Base-by-base conservation (phyloP, 2,888 invertebrate genomes). In the Napeogenes inachia region DNA sequence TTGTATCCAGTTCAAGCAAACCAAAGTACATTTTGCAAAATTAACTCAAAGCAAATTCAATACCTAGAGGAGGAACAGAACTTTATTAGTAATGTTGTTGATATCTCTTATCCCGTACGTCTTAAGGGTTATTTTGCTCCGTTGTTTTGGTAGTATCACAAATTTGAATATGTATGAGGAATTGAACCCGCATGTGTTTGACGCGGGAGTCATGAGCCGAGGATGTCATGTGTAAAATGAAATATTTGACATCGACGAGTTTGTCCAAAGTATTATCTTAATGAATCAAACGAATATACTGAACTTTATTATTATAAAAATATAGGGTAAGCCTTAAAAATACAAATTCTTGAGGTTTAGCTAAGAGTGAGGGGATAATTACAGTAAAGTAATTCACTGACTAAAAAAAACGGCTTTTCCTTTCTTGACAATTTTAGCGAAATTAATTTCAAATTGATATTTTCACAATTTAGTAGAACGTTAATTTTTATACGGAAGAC, bases 81-180 rank as follows among this genome's bases (percentile, higher is more conserved):
- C 50, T 60, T 58, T 42, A 53, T 66, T 59, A 50, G 45, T 55
- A 45, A 54, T 55, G 32, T 58, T 54, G 32, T 56, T 32, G 30
- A 47, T 62, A 58, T 54, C 8, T 46, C 59, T 58, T 66, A 62
- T 53, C 33, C 12, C 30, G 6, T 32, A 50, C 38, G 55, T 46
- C 57, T 62, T 65, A 66, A 59, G 57, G 65, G 47, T 64, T 54
- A 59, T 69, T 71, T 64, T 66, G 62, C 69, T 64, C 66, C 57
- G 67, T 66, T 65, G 66, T 67, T 66, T 69, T 70, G 30, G 8
- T 30, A 30, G 30, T 50, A 50, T 50, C 50, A 68, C 60, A 67
- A 62, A 67, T 74, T 70, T 85, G 83, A 84, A 85, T 85, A 85
- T 85, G 82, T 76, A 85, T 85, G 84, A 83, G 81, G 70, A 78